Base-by-base conservation (phyloP, 23 tunicate species). In the Halocynthia aurantium region DNA sequence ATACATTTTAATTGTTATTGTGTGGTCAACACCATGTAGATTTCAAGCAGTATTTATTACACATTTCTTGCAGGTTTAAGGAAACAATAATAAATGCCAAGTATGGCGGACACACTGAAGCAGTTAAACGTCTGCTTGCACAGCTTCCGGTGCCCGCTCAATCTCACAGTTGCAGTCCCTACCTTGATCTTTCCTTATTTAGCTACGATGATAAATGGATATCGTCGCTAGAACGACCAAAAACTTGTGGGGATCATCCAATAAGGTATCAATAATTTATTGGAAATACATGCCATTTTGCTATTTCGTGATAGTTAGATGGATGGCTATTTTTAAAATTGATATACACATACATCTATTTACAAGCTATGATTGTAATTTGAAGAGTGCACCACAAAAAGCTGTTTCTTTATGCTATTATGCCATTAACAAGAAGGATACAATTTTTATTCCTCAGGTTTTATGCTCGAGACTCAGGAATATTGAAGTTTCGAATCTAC, bases 141-240 rank as follows among this genome's bases (percentile, higher is more conserved):
- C 97, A 91, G 75, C 84, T 91, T 6, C 97, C 97, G 4, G 66
- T 91, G 7, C 90, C 83, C 6, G 83, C 88, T 22, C 97, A 91
- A 52, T 73, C 82, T 8, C 82, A 82, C 76, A 85, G 86, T 66
- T 71, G 93, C 15, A 85, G 87, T 54, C 97, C 97, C 11, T 91
- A 91, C 64, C 70, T 91, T 1, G 97, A 91, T 77, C 83, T 91
- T n/a, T 76, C 91, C n/a, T 82, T 91, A 72, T 91, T 91, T 78
- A 85, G 91, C 78, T 91, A 91, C 73, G 97, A 91, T 81, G 97
- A 91, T 65, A 91, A 91, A 67, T 91, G 87, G 87, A 91, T 91
- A 20, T 85, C 90, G 17, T 76, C 85, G 6, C 78, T 91, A 2
- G 91, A 91, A 77, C 69, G 91, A 71, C 87, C 90, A 6, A 81